Evolutionary conservation across 2,888 invertebrate species (phyloP), one percentile per base, ranked within the genome.

Genomic region (Athalia circularis): DNA sequence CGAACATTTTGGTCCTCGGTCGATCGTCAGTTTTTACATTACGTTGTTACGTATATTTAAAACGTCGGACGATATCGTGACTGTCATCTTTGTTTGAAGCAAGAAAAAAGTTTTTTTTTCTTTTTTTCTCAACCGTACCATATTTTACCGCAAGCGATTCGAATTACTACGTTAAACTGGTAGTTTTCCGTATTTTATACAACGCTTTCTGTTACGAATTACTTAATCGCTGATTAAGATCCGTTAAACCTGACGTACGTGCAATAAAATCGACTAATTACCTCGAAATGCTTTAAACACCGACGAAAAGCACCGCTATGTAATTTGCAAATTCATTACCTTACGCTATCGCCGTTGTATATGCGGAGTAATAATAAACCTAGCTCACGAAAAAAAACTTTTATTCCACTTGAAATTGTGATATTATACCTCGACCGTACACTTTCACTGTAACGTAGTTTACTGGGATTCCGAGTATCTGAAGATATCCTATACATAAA

Each of bases 241-340:
- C 76, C 80, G 78, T 80, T 80, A 77, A 54, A 45, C 47, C 47
- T 74, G 50, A 29, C 59, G 1, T 74, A 75, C 50, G 75, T 64
- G 62, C 72, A 61, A 77, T 64, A 75, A 61, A 80, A 75, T 72
- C 48, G 65, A 15, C 61, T 65, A 70, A 78, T 79, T 79, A 78
- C 47, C 29, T 64, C 43, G 62, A 64, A 75, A 75, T 64, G 62
- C 59, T 43, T 75, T 45, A 50, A 48, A 50, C 45, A 50, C 43
- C 50, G 13, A 47, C 72, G 7, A 4, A n/a, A 72, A 72, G 47
- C 57, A 72, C 72, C 72, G 59, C 57, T 72, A 72, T 47, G 15
- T 43, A 45, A 65, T 64, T 50, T 29, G 75, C 75, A 48, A 75
- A 61, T 75, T 64, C 62, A 75, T 64, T 62, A 48, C 45, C 50